Base-by-base conservation (phyloP, 2,797 vertebrate species). In the Paedocypris micromegethes region DNA sequence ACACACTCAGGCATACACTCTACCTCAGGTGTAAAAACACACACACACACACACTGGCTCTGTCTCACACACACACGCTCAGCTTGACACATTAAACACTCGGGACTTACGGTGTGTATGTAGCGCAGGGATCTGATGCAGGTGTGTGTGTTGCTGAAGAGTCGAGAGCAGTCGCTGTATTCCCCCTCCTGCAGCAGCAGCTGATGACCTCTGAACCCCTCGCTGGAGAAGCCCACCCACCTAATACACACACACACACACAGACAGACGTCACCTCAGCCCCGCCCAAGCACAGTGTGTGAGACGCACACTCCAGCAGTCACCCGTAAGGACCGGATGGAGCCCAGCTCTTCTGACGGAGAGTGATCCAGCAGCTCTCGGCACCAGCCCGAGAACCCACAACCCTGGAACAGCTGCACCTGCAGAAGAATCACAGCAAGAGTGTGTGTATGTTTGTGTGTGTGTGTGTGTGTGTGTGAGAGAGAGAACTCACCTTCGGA, bases 181-280 rank as follows among this genome's bases (percentile, higher is more conserved):
- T 92, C 83, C 8, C 92, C 92, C 77, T 93, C 92, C 79, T 94
- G 91, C 64, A 93, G 78, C 64, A 93, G 77, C 81, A 89, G 92
- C 65, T 93, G 92, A 40, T 5, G 83, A 46, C 92, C 92, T 84
- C 86, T 92, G 80, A 90, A 93, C 61, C 83, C 78, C 38, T 92
- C 89, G 60, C 86, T 85, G 47, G 88, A 85, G 65, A 92, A 93
- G 59, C 88, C 90, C 82, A 93, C 90, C 92, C 92, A 94, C 49
- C 92, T 94, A 79, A 9, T 83, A 76, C 78, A 78, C 57, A 76
- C 50, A 74, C 48, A 44, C 39, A 72, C 43, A 63, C 59, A 44
- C 9, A 53, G 4, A 64, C 46, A 45, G 7, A 66, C 42, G 23
- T 23, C 23, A 23, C 23, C 23, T 23, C 23, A 23, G 23, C 23